Conservation (phyloP, 2,113 vertebrate genomes). For the Alligator mississippiensis region DNA sequence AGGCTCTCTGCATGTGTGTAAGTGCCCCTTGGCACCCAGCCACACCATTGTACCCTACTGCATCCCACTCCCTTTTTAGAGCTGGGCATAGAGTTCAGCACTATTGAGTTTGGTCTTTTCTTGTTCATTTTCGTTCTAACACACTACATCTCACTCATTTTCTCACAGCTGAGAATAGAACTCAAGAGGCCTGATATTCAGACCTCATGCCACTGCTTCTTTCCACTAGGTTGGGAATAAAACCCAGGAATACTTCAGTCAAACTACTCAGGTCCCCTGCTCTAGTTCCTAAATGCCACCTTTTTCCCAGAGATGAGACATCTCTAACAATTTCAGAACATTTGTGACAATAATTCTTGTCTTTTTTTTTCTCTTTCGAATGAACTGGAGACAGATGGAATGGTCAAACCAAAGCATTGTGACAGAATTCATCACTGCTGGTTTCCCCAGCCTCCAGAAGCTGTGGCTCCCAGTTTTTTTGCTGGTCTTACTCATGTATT, state of each 20-base stretch:
- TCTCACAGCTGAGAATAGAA: background rate
- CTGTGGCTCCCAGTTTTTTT: constrained; percentile 10
- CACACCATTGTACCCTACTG: background rate
- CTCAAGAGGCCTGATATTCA: no score
- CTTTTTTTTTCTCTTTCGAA: background rate
- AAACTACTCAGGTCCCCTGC: no score
- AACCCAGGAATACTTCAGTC: background rate
- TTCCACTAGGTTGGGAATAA: background rate
- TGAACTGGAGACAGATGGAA: background rate
- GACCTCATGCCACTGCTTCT: no score
- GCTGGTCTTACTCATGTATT: constrained; percentile 41
- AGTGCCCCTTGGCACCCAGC: no score
- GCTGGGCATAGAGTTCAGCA: background rate
- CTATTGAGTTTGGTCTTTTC: background rate
- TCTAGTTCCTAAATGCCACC: background rate
- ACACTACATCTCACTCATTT: background rate
- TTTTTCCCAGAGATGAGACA: background rate
- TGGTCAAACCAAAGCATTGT: background rate
- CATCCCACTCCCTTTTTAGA: background rate
- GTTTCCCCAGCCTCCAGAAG: background rate
- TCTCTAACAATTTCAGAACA: background rate
- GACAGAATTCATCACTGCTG: background rate
- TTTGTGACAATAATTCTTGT: background rate
- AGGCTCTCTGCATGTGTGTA: no score
- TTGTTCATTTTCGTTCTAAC: background rate